Percentiles rank a stretch among this genome's conserved stretches.
phyloP scores from a whole-genome alignment of 1,140 invertebrate species.

The Oryzaephilus surinamensis region DNA sequence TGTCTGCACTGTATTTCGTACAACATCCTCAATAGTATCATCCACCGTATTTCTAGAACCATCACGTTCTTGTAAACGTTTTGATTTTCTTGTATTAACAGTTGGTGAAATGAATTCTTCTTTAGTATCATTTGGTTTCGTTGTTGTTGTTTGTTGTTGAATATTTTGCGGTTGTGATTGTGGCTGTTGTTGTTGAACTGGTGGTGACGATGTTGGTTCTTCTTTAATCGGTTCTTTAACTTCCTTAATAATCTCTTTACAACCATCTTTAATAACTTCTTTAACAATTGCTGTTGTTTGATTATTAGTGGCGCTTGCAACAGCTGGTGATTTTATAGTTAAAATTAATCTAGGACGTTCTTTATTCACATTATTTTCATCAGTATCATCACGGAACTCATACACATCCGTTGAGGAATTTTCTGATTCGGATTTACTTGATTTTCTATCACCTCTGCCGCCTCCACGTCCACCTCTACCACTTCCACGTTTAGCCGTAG shows the following conservation, averaged over 20 bases:
- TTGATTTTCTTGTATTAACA: constrained; percentile 63
- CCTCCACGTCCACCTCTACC: constrained; percentile 42
- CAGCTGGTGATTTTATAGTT: constrained; percentile 63
- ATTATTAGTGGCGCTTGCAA: constrained; percentile 30
- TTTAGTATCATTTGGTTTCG: constrained; percentile 39
- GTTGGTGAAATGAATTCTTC: constrained; percentile 52
- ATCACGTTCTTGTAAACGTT: constrained; percentile 68
- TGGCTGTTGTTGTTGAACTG: not conserved
- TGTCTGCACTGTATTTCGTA: constrained; percentile 46
- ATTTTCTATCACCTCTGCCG: constrained; percentile 47
- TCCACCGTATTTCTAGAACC: constrained; percentile 59
- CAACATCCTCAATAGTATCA: constrained; percentile 77
- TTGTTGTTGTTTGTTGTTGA: constrained; percentile 11
- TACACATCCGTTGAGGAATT: constrained; percentile 54
- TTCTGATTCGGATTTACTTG: constrained; percentile 40
- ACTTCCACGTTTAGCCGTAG: constrained; percentile 35
- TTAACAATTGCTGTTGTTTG: constrained; percentile 41
- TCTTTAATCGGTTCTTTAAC: constrained; percentile 23
- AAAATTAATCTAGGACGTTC: constrained; percentile 60
- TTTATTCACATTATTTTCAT: constrained; percentile 45
- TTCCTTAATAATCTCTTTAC: not conserved
- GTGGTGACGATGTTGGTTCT: constrained; percentile 2
- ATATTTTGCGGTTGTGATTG: not conserved
- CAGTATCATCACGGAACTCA: constrained; percentile 74
- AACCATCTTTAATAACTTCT: constrained; percentile 33